A percentile compares a stretch with the other conserved stretches of the same genome.
Evolutionary conservation across 2,888 invertebrate genomes (phyloP).

Genomic region (Synanthedon myopaeformis): DNA sequence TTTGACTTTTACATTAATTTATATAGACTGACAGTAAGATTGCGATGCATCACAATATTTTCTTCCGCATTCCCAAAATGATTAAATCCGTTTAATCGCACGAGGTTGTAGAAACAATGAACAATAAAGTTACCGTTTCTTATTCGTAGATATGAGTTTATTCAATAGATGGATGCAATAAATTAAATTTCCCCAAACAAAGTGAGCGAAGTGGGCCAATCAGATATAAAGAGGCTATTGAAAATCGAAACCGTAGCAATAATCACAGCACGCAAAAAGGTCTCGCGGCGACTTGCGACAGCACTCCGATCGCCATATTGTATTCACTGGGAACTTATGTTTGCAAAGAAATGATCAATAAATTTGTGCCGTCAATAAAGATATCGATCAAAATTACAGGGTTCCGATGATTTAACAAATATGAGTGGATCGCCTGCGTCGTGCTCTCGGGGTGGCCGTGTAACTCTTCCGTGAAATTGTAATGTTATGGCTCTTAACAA

Average conservation of each 20-base stretch:
- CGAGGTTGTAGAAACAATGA: not conserved
- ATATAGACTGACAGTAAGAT: too few species aligned
- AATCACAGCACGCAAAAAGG: slow-evolving; percentile 48
- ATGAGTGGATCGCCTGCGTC: slow-evolving; percentile 51
- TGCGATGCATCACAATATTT: too few species aligned
- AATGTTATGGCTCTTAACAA: slow-evolving; percentile 55
- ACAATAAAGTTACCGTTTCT: not conserved
- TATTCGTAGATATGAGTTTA: not conserved
- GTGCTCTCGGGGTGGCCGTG: slow-evolving; percentile 53
- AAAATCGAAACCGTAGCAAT: slow-evolving; percentile 64
- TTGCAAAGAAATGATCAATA: slow-evolving; percentile 67
- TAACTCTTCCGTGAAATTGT: slow-evolving; percentile 59
- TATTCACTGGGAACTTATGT: slow-evolving; percentile 49
- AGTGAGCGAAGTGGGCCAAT: slow-evolving; percentile 53
- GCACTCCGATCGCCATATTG: slow-evolving; percentile 42
- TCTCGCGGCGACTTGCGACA: slow-evolving; percentile 50
- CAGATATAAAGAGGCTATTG: slow-evolving; percentile 62
- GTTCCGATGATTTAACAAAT: slow-evolving; percentile 68
- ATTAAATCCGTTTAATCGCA: too few species aligned
- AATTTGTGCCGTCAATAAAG: slow-evolving; percentile 66
- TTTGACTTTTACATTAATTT: too few species aligned
- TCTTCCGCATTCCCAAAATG: too few species aligned
- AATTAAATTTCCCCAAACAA: slow-evolving; percentile 51
- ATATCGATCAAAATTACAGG: slow-evolving; percentile 71
- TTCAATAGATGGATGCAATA: slow-evolving; percentile 24